Percentiles rank a stretch among this genome's conserved stretches.
Evolutionary conservation across 2,113 vertebrate species (phyloP).

Genomic region (Lathamus discolor): DNA sequence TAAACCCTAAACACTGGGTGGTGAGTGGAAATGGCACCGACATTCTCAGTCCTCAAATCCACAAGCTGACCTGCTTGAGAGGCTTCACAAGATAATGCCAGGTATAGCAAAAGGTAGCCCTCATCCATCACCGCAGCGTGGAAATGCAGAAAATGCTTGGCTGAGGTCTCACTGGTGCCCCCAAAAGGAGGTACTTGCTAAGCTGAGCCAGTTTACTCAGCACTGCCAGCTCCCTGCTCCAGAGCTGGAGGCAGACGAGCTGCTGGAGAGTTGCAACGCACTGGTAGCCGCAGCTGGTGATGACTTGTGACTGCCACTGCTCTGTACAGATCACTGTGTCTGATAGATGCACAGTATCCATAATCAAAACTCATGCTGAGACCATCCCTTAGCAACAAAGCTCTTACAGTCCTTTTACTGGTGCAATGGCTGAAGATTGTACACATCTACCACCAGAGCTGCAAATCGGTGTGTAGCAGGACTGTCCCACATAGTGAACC

Average conservation of each 20-base stretch:
- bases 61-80: neutral
- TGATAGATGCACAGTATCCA: accelerated
- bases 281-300: neutral
- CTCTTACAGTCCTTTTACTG: neutral
- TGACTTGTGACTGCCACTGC: neutral
- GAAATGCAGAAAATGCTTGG: neutral
- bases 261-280: neutral
- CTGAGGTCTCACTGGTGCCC: neutral
- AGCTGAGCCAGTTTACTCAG: neutral
- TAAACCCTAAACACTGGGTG: neutral
- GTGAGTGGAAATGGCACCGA: neutral
- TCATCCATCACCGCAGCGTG: accelerated
- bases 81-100: neutral
- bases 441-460: neutral
- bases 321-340: neutral
- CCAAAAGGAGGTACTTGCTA: neutral
- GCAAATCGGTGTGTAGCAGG: neutral
- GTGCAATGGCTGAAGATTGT: neutral
- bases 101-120: neutral
- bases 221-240: neutral
- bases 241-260: neutral
- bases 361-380: neutral
- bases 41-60: neutral
- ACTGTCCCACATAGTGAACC: neutral
- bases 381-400: neutral